Conservation (phyloP, 2,113 vertebrate species). For the Ptilorrhoa leucosticta region DNA sequence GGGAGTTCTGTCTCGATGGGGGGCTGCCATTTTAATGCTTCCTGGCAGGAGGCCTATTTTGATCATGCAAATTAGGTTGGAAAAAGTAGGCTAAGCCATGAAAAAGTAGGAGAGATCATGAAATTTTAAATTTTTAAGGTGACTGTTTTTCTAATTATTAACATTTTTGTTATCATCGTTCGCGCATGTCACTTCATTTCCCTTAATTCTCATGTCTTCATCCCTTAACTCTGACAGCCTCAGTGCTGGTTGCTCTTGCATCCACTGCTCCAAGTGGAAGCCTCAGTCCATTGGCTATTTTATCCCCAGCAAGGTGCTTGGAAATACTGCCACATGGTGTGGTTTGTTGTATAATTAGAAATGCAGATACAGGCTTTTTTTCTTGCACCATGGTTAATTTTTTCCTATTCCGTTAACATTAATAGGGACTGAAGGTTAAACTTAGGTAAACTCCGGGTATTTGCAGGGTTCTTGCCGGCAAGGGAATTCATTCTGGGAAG, state of each 20-base stretch:
- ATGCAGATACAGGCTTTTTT: not conserved
- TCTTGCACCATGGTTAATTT: not conserved
- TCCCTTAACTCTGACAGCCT: not conserved
- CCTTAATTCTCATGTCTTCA: not conserved
- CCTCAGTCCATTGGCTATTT: not conserved
- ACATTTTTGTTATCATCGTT: not conserved
- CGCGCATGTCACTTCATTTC: not conserved
- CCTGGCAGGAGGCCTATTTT: constrained; percentile 60
- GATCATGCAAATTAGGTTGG: constrained; percentile 60
- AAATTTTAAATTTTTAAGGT: constrained; percentile 30
- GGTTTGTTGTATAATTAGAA: not conserved
- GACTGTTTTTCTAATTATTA: not conserved
- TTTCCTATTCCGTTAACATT: constrained; percentile 9
- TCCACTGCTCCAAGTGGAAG: not conserved
- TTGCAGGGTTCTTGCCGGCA: not conserved
- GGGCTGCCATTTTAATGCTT: constrained; percentile 55
- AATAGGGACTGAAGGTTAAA: constrained; percentile 34
- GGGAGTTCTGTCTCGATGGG: constrained; percentile 26
- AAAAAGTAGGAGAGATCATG: constrained; percentile 27
- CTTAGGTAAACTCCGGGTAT: not conserved
- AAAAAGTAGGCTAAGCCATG: constrained; percentile 51
- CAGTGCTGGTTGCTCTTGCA: not conserved
- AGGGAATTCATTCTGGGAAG: not conserved
- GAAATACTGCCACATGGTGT: not conserved
- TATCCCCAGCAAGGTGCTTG: constrained; percentile 25